These are phyloP conservation scores for Mnemiopsis leidyi DNA, from an alignment of 37 sponge, comb jelly and placozoan genomes.

Conservation along the genomic window DNA sequence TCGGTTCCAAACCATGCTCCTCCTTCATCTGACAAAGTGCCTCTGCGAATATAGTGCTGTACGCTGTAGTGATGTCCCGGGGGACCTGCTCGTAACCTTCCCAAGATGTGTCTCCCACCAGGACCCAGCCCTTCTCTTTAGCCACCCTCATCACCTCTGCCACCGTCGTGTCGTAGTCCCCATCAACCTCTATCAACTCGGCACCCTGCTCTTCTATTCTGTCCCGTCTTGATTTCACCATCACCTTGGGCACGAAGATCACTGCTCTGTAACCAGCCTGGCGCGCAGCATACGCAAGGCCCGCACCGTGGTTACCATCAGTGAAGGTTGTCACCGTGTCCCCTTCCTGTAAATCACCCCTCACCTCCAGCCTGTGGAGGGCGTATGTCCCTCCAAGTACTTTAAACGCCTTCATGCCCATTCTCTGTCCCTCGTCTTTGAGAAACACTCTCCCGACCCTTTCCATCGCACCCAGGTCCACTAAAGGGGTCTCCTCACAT, in stretches of 20 bases:
- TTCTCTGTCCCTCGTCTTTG: constrained; percentile 16
- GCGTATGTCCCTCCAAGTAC: constrained; percentile 1
- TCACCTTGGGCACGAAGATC: neutral
- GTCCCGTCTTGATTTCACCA: neutral
- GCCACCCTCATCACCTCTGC: neutral
- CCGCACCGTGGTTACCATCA: constrained; percentile 32
- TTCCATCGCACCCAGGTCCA: neutral
- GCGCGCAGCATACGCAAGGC: neutral
- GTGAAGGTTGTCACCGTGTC: neutral
- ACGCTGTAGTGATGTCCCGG: neutral
- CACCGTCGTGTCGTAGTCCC: neutral
- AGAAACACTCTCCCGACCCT: neutral
- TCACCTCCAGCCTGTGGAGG: neutral
- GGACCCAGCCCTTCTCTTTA: neutral
- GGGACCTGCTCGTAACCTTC: neutral
- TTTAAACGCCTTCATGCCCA: constrained; percentile 27
- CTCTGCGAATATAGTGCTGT: constrained; percentile 29
- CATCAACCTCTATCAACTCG: neutral
- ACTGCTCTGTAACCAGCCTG: neutral
- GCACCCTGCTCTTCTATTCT: constrained; percentile 6
- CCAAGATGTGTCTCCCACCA: constrained; percentile 1
- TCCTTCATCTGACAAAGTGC: neutral
- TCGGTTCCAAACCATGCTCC: neutral
- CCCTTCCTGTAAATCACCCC: neutral
- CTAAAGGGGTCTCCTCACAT: neutral